Conservation (phyloP, 1,140 invertebrate species). For the Cardiocondyla obscurior region DNA sequence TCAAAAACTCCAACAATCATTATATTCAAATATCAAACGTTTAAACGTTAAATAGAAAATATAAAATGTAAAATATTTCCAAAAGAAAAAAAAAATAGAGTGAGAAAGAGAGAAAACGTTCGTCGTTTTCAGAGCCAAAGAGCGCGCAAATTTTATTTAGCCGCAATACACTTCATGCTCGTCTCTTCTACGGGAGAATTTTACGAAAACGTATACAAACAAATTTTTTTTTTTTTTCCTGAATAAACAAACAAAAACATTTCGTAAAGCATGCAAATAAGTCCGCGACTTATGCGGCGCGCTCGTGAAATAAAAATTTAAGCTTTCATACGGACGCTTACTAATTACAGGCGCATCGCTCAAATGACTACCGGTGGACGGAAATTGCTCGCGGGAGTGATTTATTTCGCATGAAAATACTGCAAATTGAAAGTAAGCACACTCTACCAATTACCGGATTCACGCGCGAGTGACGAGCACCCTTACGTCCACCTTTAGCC, state of each 20-base stretch:
- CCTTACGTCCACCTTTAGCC: slow-evolving; percentile 30
- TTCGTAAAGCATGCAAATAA: slow-evolving; percentile 66
- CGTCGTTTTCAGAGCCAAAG: slow-evolving; percentile 28
- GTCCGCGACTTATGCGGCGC: slow-evolving; percentile 63
- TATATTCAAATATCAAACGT: neutral
- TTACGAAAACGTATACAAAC: slow-evolving; percentile 59
- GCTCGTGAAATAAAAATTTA: slow-evolving; percentile 65
- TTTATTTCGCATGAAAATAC: neutral
- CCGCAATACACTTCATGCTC: slow-evolving; percentile 62
- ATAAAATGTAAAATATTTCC: slow-evolving; percentile 10
- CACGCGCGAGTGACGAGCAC: neutral
- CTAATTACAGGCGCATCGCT: slow-evolving; percentile 67
- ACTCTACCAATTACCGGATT: neutral
- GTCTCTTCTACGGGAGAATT: slow-evolving; percentile 56
- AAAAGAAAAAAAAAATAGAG: slow-evolving; percentile 17
- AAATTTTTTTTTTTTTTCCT: slow-evolving; percentile 40
- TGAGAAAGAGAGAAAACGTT: slow-evolving; percentile 7
- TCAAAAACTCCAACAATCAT: neutral
- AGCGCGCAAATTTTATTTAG: slow-evolving; percentile 37
- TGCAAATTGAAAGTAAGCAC: neutral
- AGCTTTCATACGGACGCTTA: slow-evolving; percentile 71
- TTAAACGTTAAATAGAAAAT: neutral
- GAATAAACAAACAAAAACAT: slow-evolving; percentile 63
- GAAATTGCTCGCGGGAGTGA: slow-evolving; percentile 12
- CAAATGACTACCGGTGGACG: slow-evolving; percentile 14